A percentile compares a stretch with the other conserved stretches of the same genome.
Conservation (phyloP, 2,888 invertebrate species). For the Plemyria rubiginata region DNA sequence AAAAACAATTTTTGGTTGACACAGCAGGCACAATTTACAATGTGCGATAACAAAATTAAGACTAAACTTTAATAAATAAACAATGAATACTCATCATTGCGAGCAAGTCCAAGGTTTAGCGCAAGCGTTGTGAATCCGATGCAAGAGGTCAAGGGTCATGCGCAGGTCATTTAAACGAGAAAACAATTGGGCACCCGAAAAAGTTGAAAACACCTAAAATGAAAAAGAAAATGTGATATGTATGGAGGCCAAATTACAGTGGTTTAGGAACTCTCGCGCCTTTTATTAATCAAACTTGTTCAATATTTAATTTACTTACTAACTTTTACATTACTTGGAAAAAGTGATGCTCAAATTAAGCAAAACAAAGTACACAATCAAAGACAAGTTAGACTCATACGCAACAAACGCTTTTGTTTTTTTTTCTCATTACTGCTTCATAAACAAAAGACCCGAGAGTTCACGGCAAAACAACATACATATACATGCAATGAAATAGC, state of each 20-base stretch:
- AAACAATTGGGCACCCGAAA: constrained; percentile 85
- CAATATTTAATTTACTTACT: not conserved
- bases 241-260: constrained; percentile 57
- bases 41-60: constrained; percentile 54
- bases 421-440: too few species aligned
- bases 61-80: constrained; percentile 69
- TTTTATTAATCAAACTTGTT: constrained; percentile 36
- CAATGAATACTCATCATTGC: constrained; percentile 84
- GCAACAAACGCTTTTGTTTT: too few species aligned
- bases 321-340: too few species aligned
- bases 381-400: too few species aligned
- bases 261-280: constrained; percentile 54
- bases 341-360: too few species aligned
- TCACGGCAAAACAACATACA: constrained; percentile 53
- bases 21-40: constrained; percentile 45
- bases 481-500: constrained; percentile 72
- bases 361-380: too few species aligned
- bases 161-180: constrained; percentile 84
- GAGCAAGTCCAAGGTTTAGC: constrained; percentile 79
- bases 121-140: constrained; percentile 73
- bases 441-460: constrained; percentile 58
- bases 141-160: constrained; percentile 65
- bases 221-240: constrained; percentile 83
- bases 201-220: constrained; percentile 86
- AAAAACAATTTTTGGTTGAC: constrained; percentile 39